Percentiles rank a stretch among this genome's conserved stretches.
Evolutionary conservation across 2,113 vertebrate genomes (phyloP).

Genomic region (Cryptotis parvus): DNA sequence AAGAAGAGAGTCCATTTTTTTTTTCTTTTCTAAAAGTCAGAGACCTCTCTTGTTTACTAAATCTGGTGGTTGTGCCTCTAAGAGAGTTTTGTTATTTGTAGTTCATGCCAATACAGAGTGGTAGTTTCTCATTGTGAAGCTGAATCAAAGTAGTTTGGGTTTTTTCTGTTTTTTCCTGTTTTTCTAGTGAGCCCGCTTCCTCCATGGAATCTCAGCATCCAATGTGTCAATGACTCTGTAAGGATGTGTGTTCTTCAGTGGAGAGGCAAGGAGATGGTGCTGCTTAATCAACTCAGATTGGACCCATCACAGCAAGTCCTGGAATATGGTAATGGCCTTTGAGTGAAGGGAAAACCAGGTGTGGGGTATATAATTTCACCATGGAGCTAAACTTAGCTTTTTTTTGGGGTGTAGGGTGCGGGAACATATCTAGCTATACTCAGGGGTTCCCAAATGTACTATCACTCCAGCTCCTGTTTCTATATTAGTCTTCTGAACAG

Average conservation of each 20-base stretch:
- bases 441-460: too few relatives aligned
- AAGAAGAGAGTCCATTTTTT: background rate
- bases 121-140: fast-evolving
- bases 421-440: too few relatives aligned
- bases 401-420: too few relatives aligned
- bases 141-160: background rate
- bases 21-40: background rate
- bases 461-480: too few relatives aligned
- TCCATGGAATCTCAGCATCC: constrained; percentile 78
- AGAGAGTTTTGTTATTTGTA: constrained; percentile 35
- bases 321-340: constrained; percentile 84
- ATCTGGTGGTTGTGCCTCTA: background rate
- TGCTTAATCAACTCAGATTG: constrained; percentile 80
- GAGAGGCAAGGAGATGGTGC: background rate
- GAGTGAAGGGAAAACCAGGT: background rate
- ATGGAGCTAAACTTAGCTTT: too few relatives aligned
- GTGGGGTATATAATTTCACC: background rate
- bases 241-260: constrained; percentile 76
- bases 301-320: background rate
- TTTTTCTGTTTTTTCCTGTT: constrained; percentile 38
- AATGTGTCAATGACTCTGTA: constrained; percentile 71
- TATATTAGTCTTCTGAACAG: too few relatives aligned
- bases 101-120: background rate
- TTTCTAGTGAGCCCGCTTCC: constrained; percentile 87
- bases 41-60: background rate